Base-by-base conservation (phyloP, 37 sponge, comb jelly and placozoan species). In the Axinella damicornis region DNA sequence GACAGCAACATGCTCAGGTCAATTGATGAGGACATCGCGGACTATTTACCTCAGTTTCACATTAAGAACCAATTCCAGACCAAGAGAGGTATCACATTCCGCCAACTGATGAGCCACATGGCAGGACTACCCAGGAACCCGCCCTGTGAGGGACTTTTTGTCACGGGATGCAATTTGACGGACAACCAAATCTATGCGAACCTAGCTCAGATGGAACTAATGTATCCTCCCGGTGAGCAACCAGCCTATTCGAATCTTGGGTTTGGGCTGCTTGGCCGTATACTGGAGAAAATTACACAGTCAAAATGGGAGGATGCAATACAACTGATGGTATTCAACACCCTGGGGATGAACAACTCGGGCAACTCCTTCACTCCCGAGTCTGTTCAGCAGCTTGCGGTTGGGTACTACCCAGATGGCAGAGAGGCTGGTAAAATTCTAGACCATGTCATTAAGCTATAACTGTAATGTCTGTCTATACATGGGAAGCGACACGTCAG, bases 211-310 rank as follows among this genome's bases (percentile, higher is more conserved):
- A 28, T 83, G n/a, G 30, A 73, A 59, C 66, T 93, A 24, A 74
- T 83, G 64, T 82, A 37, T 52, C 90, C 94, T 28, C 94, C 94
- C 4, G 94, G 94, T 0, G 19, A 17, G 1, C 75, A 72, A 37
- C 94, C 94, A 17, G 40, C 78, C 34, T 93, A 93, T 40, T 93
- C 94, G 24, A 93, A 93, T 60, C 62, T 93, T 52, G 94, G 90
- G 4, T 89, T 93, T 85, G 90, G 79, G 14, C 71, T 89, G 55
- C 90, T 93, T 19, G 94, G 94, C 5, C 53, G 86, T 21, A 60
- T 70, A 54, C 56, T 81, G 38, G 71, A 40, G 20, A 56, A 56
- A 24, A 81, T 70, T 11, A 32, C 39, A 24, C 39, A 27, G 0
- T 24, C 70, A 22, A 53, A 55, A 30, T 93, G 94, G 94, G 94